Conservation (phyloP, 2,888 invertebrate species). For the Sphinx pinastri region DNA sequence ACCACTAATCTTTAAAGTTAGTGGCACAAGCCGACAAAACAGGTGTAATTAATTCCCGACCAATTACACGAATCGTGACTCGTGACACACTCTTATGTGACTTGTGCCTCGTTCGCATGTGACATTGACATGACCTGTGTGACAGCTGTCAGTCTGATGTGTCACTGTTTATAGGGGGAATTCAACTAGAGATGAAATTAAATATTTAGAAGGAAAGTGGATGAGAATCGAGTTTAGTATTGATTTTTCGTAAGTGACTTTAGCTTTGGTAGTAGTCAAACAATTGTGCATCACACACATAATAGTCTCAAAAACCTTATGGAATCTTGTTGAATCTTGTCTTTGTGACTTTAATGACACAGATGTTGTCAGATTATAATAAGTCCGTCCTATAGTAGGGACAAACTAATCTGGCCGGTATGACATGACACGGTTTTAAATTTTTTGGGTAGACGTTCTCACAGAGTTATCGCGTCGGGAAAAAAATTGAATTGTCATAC, state of each 20-base stretch:
- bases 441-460: too few relatives aligned
- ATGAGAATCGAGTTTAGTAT: not conserved
- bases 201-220: not conserved
- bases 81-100: conserved; percentile 48
- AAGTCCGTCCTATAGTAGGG: too few relatives aligned
- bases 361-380: too few relatives aligned
- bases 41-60: conserved; percentile 73
- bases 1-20: conserved; percentile 35
- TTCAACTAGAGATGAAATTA: not conserved
- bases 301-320: too few relatives aligned
- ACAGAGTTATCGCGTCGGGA: too few relatives aligned
- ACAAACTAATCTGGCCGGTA: too few relatives aligned
- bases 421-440: too few relatives aligned
- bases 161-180: not conserved
- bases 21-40: conserved; percentile 53
- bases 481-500: too few relatives aligned
- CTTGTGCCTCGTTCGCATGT: conserved; percentile 32
- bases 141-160: conserved; percentile 19
- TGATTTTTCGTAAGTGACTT: not conserved
- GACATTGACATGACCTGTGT: conserved; percentile 28
- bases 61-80: conserved; percentile 69
- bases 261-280: not conserved
- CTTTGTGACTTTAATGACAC: too few relatives aligned
- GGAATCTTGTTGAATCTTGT: too few relatives aligned
- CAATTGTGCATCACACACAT: too few relatives aligned